Evolutionary conservation across 2,888 invertebrate genomes (phyloP).

Genomic region (Willowsia nigromaculata): DNA sequence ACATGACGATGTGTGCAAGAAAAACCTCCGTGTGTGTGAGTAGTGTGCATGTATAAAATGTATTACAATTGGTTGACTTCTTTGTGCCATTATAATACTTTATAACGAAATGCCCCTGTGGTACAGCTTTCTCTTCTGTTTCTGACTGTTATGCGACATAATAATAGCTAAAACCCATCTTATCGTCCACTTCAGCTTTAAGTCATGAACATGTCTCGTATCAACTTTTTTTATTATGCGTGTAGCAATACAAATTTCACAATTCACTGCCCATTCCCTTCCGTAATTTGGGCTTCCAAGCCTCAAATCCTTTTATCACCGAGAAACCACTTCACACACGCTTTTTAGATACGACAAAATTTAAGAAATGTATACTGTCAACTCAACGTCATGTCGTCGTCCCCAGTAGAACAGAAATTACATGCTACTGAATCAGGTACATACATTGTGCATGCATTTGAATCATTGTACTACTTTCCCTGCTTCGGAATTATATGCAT

Average conservation of each 20-base stretch:
- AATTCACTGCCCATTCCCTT: constrained; percentile 50
- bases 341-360: background rate
- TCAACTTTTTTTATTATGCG: constrained; percentile 19
- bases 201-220: constrained; percentile 36
- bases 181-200: constrained; percentile 57
- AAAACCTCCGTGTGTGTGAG: background rate
- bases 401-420: background rate
- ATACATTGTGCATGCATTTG: background rate
- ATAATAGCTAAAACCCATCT: constrained; percentile 44
- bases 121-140: constrained; percentile 23
- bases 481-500: background rate
- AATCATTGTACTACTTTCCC: background rate
- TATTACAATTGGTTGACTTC: background rate
- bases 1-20: constrained; percentile 24
- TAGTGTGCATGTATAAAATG: background rate
- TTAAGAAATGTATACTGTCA: constrained; percentile 27
- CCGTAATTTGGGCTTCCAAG: constrained; percentile 31
- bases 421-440: background rate
- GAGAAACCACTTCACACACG: constrained; percentile 59
- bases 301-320: constrained; percentile 62
- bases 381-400: background rate
- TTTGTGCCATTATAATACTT: background rate
- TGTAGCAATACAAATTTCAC: constrained; percentile 57
- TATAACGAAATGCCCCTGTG: background rate
- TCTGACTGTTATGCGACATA: constrained; percentile 40